phyloP scores from a whole-genome alignment of 2,888 invertebrate genomes.

The Erebia aethiops region DNA sequence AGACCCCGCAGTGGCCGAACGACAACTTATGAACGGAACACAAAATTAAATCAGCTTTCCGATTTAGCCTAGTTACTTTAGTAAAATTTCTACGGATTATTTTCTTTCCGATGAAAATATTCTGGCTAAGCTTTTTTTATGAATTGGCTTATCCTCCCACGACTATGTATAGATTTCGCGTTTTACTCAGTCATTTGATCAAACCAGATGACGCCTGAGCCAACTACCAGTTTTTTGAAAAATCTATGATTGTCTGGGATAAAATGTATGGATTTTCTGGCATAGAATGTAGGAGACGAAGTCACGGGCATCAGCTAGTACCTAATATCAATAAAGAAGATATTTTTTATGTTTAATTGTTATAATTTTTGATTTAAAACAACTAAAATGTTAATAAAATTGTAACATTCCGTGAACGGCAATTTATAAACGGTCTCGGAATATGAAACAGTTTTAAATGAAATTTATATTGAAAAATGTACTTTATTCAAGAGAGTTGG shows the following conservation, averaged over 20 bases:
- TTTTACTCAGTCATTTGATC: no score
- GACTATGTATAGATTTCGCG: neutral
- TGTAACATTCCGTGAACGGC: neutral
- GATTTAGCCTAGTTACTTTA: conserved; percentile 10
- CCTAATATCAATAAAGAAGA: no score
- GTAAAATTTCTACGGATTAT: conserved; percentile 7
- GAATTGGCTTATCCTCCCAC: no score
- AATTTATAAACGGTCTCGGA: neutral
- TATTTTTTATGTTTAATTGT: no score
- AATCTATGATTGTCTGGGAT: no score
- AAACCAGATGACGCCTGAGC: no score
- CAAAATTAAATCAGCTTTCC: conserved; percentile 18
- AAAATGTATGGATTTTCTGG: no score
- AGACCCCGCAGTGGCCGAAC: neutral
- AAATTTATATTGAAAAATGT: conserved; percentile 9
- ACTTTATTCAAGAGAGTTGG: neutral
- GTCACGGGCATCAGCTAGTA: no score
- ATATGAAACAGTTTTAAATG: conserved; percentile 12
- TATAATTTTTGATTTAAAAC: no score
- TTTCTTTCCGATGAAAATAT: neutral
- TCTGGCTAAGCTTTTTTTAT: neutral
- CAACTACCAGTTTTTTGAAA: no score
- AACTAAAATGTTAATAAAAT: neutral
- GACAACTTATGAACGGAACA: conserved; percentile 11
- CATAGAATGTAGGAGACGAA: no score